A percentile compares a stretch with the other conserved stretches of the same genome.
phyloP scores from a whole-genome alignment of 2,888 invertebrate genomes.

The Hirtodrosophila alboralis region DNA sequence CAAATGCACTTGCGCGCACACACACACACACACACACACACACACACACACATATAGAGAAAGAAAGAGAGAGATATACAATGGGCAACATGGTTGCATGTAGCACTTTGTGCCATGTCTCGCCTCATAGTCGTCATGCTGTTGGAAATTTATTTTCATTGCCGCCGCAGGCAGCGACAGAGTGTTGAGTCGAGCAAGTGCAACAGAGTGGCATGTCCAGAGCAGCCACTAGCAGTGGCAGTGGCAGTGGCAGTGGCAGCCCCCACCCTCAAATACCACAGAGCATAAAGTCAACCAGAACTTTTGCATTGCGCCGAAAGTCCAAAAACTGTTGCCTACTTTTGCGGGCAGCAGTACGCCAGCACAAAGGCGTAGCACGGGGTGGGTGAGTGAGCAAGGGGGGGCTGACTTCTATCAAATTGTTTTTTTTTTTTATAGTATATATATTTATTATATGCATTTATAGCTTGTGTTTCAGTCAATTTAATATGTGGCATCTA shows the following conservation, averaged over 20 bases:
- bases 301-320: slow-evolving; percentile 16
- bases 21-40: slow-evolving; percentile 25
- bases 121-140: slow-evolving; percentile 73
- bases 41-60: slow-evolving; percentile 2
- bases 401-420: too few relatives aligned
- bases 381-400: too few relatives aligned
- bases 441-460: too few relatives aligned
- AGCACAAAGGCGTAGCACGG: too few relatives aligned
- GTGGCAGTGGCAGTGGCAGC: background rate
- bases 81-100: slow-evolving; percentile 34
- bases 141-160: slow-evolving; percentile 76
- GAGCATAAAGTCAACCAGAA: slow-evolving; percentile 34
- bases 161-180: slow-evolving; percentile 69
- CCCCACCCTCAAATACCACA: slow-evolving; percentile 9
- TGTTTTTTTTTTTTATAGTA: too few relatives aligned
- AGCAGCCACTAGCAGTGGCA: slow-evolving; percentile 12
- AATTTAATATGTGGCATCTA: too few relatives aligned
- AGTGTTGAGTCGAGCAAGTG: slow-evolving; percentile 18
- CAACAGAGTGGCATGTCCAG: slow-evolving; percentile 15
- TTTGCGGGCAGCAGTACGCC: slow-evolving; percentile 28
- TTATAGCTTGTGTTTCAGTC: too few relatives aligned
- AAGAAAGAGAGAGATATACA: slow-evolving; percentile 1
- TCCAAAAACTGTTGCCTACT: slow-evolving; percentile 54
- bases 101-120: slow-evolving; percentile 73
- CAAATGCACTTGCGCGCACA: slow-evolving; percentile 58